A percentile compares a stretch with the other conserved stretches of the same genome.
phyloP scores from a whole-genome alignment of 1,140 invertebrate genomes.

The Neodiprion lecontei region DNA sequence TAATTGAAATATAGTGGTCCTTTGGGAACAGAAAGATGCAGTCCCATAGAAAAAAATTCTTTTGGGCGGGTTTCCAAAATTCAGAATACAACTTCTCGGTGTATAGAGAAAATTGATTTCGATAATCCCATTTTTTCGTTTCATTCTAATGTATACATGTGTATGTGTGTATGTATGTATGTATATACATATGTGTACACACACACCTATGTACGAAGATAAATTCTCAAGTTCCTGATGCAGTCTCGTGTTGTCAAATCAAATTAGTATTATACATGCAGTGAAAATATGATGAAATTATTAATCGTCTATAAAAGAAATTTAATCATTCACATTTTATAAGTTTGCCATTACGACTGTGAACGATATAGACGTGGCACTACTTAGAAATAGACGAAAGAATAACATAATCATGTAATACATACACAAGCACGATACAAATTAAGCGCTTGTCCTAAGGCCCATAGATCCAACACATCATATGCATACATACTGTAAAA shows the following conservation, averaged over 20 bases:
- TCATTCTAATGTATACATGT: too few species aligned
- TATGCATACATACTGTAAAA: constrained; percentile 55
- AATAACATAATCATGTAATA: constrained; percentile 31
- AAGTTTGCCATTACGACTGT: constrained; percentile 45
- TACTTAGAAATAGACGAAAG: constrained; percentile 39
- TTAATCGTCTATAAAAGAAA: constrained; percentile 28
- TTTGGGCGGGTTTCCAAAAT: too few species aligned
- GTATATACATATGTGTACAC: constrained; percentile 40
- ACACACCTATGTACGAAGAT: constrained; percentile 37
- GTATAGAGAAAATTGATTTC: too few species aligned
- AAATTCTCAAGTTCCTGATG: constrained; percentile 54
- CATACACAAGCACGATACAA: constrained; percentile 37
- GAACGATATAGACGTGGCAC: constrained; percentile 40
- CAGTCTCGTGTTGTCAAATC: constrained; percentile 55
- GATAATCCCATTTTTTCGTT: too few species aligned
- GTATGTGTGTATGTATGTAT: constrained; percentile 23
- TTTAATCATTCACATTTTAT: constrained; percentile 38
- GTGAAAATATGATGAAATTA: constrained; percentile 34
- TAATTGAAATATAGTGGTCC: too few species aligned
- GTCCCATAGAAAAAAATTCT: too few species aligned
- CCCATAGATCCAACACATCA: constrained; percentile 46
- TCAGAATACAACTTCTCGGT: too few species aligned
- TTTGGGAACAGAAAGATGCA: too few species aligned
- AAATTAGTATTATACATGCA: constrained; percentile 53
- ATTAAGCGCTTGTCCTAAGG: constrained; percentile 38